phyloP scores from a whole-genome alignment of 2,888 invertebrate genomes.

The Synergus laeviventris region DNA sequence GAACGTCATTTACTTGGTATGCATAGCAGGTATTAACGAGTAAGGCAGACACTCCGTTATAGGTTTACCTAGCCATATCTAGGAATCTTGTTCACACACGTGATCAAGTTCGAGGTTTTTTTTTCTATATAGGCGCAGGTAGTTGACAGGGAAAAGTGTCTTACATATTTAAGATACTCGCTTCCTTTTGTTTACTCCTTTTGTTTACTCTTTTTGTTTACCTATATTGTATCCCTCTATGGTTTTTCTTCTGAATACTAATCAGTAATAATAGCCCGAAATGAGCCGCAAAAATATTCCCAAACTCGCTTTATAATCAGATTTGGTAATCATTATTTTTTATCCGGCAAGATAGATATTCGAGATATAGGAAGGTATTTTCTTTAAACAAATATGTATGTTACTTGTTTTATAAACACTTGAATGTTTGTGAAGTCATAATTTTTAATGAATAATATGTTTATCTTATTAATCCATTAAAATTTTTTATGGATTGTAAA shows the following conservation, averaged over 20 bases:
- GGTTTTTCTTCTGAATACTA: not conserved
- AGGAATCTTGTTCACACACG: constrained; percentile 32
- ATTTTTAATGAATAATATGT: not conserved
- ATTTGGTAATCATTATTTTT: not conserved
- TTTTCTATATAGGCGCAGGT: not conserved
- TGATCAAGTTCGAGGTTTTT: constrained; percentile 34
- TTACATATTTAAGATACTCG: constrained; percentile 8
- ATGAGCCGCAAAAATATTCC: not conserved
- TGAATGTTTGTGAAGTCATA: not conserved
- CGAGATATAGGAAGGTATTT: not conserved
- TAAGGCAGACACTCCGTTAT: constrained; percentile 30
- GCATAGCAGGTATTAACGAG: constrained; percentile 19
- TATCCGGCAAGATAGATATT: not conserved
- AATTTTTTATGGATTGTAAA: too few relatives aligned
- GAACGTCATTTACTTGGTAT: constrained; percentile 27
- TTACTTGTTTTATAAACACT: not conserved
- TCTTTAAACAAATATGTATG: not conserved
- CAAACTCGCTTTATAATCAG: not conserved
- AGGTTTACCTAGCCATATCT: constrained; percentile 37
- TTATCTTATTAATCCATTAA: too few relatives aligned
- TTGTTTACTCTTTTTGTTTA: constrained; percentile 12
- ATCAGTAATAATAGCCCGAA: not conserved
- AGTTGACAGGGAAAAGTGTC: not conserved
- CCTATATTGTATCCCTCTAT: not conserved
- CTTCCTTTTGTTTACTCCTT: constrained; percentile 6